Evolutionary conservation across 2,113 vertebrate species (phyloP), one percentile per base, ranked within the genome.

Genomic region (Hucho hucho): DNA sequence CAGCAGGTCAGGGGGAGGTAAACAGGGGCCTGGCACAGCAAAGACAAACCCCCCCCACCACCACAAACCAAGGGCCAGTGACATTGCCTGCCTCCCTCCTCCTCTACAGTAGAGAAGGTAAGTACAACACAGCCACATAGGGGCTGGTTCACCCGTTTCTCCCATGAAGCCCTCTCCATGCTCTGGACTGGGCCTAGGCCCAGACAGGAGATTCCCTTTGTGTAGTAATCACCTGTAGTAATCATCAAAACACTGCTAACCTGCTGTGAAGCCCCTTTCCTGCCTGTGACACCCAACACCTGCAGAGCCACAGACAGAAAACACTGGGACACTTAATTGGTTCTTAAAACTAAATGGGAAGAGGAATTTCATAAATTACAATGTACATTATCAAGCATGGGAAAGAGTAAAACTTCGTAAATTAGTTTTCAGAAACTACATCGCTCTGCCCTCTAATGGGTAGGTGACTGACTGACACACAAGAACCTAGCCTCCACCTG

Each of bases 1-100:
- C 89, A 93, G 92, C 91, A 92, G 89, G 87, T 90, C 84, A 77
- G 79, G 74, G 80, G 74, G 46, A 75, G 89, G 83, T 87, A 89
- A 91, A 87, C 81, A 87, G 75, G 79, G 85, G 82, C 75, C 86
- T 83, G 84, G 86, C 89, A 89, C 86, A 92, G 90, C 88, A 89
- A 84, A 89, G 80, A 87, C 25, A 64, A 2, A 77, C 64, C 69
- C 72, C 46, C 69, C 25, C 59, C 25, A 1, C 11, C 9, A 9
- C 32, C 16, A 53, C 49, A 53, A 53, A 26, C 64, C 28, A 65
- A 67, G 26, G 18, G 26, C 65, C 29, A 32, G 76, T 75, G 77
- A 83, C 83, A 73, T 32, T 78, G 82, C 76, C 63, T 80, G 65
- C 43, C 68, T 79, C 71, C 80, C 70, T 53, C 56, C 75, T 53